These are phyloP conservation scores for Arnoldichthys spilopterus DNA, from an alignment of 2,797 vertebrate species.

Conservation along the genomic window DNA sequence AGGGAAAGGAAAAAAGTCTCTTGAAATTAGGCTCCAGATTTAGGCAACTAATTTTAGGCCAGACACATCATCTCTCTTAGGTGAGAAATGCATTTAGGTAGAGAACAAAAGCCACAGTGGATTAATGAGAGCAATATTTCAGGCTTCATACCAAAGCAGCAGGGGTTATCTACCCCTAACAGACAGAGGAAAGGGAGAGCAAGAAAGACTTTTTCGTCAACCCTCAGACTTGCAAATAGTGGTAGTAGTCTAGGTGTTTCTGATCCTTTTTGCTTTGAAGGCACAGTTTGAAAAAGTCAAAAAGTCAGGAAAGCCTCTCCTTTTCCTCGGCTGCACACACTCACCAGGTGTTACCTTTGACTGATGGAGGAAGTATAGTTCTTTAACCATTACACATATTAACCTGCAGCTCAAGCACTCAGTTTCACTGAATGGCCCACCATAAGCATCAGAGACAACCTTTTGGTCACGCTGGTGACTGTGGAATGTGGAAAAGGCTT, in stretches of 20 bases:
- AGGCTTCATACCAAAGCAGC: slow-evolving; percentile 36
- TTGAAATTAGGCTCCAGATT: slow-evolving; percentile 31
- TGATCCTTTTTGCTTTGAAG: slow-evolving; percentile 23
- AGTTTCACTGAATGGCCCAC: background rate
- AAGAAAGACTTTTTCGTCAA: slow-evolving; percentile 3
- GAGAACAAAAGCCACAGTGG: slow-evolving; percentile 37
- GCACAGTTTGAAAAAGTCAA: slow-evolving; percentile 12
- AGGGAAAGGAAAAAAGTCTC: background rate
- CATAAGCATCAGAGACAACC: slow-evolving; percentile 17
- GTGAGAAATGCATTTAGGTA: slow-evolving; percentile 51
- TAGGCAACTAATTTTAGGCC: slow-evolving; percentile 54
- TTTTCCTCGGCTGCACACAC: background rate
- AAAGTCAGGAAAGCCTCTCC: background rate
- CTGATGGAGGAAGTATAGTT: background rate
- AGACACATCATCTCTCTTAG: slow-evolving; percentile 45
- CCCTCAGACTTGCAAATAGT: slow-evolving; percentile 2
- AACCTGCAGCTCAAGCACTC: background rate
- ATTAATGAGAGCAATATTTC: slow-evolving; percentile 48
- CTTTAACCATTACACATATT: background rate
- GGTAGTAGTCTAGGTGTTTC: background rate
- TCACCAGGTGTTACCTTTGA: background rate
- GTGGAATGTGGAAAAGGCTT: slow-evolving; percentile 5
- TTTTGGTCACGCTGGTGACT: background rate
- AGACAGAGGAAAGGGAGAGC: slow-evolving; percentile 10
- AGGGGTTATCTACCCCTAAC: slow-evolving; percentile 37